These are phyloP conservation scores for Euproctis similis DNA, from an alignment of 2,888 invertebrate genomes.

Conservation along the genomic window DNA sequence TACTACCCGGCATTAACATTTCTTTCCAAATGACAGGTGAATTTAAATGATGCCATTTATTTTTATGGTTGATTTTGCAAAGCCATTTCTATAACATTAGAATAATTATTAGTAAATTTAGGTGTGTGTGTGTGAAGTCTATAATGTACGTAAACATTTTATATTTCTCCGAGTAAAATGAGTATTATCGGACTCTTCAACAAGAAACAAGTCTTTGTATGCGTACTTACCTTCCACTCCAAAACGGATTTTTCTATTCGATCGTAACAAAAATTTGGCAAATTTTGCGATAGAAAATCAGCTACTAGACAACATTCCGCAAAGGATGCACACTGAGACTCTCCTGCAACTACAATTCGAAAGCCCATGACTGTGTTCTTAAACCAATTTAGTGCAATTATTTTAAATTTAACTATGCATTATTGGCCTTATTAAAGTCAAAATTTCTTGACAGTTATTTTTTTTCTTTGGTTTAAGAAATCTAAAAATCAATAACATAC, in stretches of 20 bases:
- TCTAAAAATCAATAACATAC: too few relatives aligned
- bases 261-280: conserved; percentile 73
- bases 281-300: conserved; percentile 63
- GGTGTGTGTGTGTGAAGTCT: too few relatives aligned
- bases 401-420: too few relatives aligned
- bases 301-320: conserved; percentile 72
- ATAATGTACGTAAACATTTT: too few relatives aligned
- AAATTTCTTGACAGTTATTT: too few relatives aligned
- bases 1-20: conserved; percentile 69
- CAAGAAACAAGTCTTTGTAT: not conserved
- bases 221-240: conserved; percentile 67
- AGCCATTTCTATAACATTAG: conserved; percentile 66
- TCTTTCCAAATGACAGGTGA: conserved; percentile 80
- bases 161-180: not conserved
- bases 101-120: too few relatives aligned
- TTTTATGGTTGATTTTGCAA: conserved; percentile 56
- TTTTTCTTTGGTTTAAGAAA: too few relatives aligned
- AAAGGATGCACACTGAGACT: conserved; percentile 66
- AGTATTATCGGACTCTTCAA: too few relatives aligned
- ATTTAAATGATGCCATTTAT: conserved; percentile 72
- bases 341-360: conserved; percentile 73
- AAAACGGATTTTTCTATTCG: conserved; percentile 57
- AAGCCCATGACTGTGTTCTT: conserved; percentile 60
- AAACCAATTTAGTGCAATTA: too few relatives aligned
- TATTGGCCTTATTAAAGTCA: too few relatives aligned